Conservation (phyloP, 2,113 vertebrate species). For the Melanerpes aurifrons region DNA sequence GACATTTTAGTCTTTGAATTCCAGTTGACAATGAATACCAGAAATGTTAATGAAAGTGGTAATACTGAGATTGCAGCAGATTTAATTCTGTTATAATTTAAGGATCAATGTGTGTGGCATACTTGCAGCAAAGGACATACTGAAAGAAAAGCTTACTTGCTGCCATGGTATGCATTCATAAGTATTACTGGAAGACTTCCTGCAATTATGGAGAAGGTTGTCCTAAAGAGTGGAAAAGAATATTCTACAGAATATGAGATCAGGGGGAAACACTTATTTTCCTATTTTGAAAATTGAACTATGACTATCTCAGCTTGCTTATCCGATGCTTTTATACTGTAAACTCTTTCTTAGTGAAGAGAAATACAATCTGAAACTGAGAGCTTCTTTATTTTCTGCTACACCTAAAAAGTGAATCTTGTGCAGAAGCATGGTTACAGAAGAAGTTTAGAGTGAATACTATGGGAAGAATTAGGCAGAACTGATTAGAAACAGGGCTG, state of each 20-base stretch:
- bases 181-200: not conserved
- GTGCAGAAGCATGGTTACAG: not conserved
- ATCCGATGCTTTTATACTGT: not conserved
- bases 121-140: not conserved
- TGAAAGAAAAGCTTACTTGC: not conserved
- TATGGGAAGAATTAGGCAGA: not conserved
- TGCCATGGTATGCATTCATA: not conserved
- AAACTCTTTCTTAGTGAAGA: not conserved
- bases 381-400: not conserved
- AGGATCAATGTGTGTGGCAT: not conserved
- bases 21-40: not conserved
- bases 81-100: not conserved
- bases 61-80: not conserved
- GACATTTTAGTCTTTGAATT: not conserved
- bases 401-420: not conserved
- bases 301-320: not conserved
- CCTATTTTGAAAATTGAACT: not conserved
- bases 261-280: not conserved
- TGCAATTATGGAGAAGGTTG: not conserved
- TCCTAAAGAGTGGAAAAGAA: not conserved
- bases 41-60: not conserved
- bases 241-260: not conserved
- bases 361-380: not conserved
- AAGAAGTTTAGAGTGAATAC: not conserved
- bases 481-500: fast-evolving